Percentiles rank a stretch among this genome's conserved stretches.
Evolutionary conservation across 2,888 invertebrate species (phyloP).

Genomic region (Cataglyphis altisquamis): DNA sequence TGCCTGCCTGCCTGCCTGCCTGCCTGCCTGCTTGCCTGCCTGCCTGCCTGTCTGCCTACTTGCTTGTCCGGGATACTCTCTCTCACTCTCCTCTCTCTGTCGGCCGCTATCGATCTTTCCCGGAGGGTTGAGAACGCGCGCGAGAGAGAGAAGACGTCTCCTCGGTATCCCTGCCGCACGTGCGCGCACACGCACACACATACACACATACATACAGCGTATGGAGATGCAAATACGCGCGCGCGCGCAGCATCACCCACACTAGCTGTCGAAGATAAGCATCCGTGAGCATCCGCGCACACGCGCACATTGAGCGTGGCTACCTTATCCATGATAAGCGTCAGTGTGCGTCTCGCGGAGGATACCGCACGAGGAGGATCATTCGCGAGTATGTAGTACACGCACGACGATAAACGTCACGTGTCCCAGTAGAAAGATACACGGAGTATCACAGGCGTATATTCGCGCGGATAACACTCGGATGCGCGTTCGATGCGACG

Average conservation of each 20-base stretch:
- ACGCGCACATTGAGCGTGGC: conserved; percentile 35
- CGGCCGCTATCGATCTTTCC: conserved; percentile 83
- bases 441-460: background rate
- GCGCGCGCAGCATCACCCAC: conserved; percentile 11
- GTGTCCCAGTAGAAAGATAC: background rate
- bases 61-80: conserved; percentile 71
- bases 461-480: conserved; percentile 19
- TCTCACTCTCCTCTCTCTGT: conserved; percentile 72
- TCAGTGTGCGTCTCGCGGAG: conserved; percentile 4
- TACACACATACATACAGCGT: conserved; percentile 16
- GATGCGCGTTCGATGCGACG: conserved; percentile 29
- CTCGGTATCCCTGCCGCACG: conserved; percentile 60
- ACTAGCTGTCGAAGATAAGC: conserved; percentile 32
- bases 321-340: conserved; percentile 54
- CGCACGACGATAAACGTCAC: conserved; percentile 11
- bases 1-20: conserved; percentile 11
- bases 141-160: conserved; percentile 56
- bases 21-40: background rate
- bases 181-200: conserved; percentile 61
- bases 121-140: conserved; percentile 63
- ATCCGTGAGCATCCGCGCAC: conserved; percentile 19
- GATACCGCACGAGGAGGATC: background rate
- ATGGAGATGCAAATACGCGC: background rate
- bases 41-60: conserved; percentile 15
- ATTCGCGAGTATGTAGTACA: background rate